Evolutionary conservation across 2,888 invertebrate species (phyloP), one percentile per base, ranked within the genome.

Genomic region (Hypercompe scribonia): DNA sequence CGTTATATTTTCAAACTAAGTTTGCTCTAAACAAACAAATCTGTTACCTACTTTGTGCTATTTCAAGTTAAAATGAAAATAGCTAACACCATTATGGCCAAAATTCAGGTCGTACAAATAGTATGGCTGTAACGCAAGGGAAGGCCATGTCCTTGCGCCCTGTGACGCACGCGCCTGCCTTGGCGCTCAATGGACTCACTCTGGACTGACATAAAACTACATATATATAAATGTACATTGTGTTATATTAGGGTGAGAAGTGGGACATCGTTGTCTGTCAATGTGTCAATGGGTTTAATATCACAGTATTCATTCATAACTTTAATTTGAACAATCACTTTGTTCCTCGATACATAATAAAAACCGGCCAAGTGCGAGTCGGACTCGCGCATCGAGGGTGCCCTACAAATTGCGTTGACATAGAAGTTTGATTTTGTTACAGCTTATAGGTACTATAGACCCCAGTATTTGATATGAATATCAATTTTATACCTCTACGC

Each of bases 91-190:
- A 86, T 86, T 87, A 87, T 83, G 80, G 81, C 83, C 85, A 87
- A 87, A 89, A 92, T 89, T 89, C 86, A 84, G 89, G 88, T 79
- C 87, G 88, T 86, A 82, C 90, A 92, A 92, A 91, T 90, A 91
- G 88, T 86, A 81, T 61, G 68, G 66, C 71, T 73, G 74, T 72
- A 76, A 75, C 72, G 75, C 76, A 73, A 70, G 34, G 74, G 76
- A 83, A 85, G 89, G 89, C 85, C 87, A 72, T 85, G 90, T 89
- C 93, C 93, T 92, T 90, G 88, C 76, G 74, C 72, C 71, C 74
- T 28, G 87, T 93, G 93, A 93, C 93, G 93, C 93, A 92, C 88
- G 74, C 74, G 66, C 73, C 88, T 79, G 87, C 92, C 92, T 91
- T 93, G 91, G 81, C 76, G 81, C 76, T 86, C 84, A 88, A 88